phyloP scores from a whole-genome alignment of 2,888 invertebrate genomes.

The Harpalus rubripes region DNA sequence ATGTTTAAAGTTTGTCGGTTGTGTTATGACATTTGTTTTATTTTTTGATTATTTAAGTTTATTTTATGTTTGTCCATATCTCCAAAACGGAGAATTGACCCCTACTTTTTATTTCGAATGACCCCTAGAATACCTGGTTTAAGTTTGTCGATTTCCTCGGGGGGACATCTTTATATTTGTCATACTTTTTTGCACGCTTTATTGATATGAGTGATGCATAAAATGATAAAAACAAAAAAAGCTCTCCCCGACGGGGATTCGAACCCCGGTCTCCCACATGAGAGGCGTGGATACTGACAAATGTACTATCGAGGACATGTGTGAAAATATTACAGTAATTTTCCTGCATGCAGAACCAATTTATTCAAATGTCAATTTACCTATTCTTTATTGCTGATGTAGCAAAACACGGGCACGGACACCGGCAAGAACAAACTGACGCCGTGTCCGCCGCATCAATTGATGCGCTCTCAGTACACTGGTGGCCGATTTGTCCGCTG shows the following conservation, averaged over 20 bases:
- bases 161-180: background rate
- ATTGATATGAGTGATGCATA: background rate
- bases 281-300: too few relatives aligned
- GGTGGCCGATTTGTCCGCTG: slow-evolving; percentile 82
- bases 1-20: too few relatives aligned
- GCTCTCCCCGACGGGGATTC: too few relatives aligned
- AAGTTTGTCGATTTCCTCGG: too few relatives aligned
- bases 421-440: slow-evolving; percentile 77
- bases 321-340: background rate
- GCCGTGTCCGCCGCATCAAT: slow-evolving; percentile 76
- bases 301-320: background rate
- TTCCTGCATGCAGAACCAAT: background rate
- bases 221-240: background rate
- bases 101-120: too few relatives aligned
- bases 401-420: slow-evolving; percentile 77
- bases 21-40: too few relatives aligned
- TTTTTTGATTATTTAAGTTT: too few relatives aligned
- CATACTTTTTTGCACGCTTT: background rate
- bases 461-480: slow-evolving; percentile 77
- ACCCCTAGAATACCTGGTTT: too few relatives aligned
- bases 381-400: slow-evolving; percentile 74
- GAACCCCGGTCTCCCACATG: too few relatives aligned
- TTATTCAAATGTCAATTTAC: slow-evolving; percentile 68
- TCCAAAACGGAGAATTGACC: slow-evolving; percentile 35
- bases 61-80: too few relatives aligned